These are phyloP conservation scores for Sylvietta virens DNA, from an alignment of 2,113 vertebrate genomes.

Conservation along the genomic window DNA sequence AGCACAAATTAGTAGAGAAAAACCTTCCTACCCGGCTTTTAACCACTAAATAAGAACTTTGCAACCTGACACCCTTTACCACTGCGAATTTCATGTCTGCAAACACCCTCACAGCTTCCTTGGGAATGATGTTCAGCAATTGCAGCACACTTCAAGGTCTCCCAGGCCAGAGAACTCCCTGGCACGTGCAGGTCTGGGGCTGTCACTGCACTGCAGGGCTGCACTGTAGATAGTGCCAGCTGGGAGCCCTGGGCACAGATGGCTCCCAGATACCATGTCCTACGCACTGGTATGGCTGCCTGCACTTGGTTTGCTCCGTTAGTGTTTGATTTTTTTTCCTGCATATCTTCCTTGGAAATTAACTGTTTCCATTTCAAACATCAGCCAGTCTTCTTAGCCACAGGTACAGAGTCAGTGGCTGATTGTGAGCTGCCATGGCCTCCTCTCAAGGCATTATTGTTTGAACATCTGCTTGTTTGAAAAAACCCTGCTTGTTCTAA, in stretches of 20 bases:
- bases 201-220: not conserved
- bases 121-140: not conserved
- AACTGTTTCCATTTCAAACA: not conserved
- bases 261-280: not conserved
- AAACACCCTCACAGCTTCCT: not conserved
- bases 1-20: not conserved
- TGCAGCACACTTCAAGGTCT: not conserved
- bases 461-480: not conserved
- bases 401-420: not conserved
- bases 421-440: not conserved
- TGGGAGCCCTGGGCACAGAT: not conserved
- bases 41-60: not conserved
- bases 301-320: not conserved
- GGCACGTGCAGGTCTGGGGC: accelerated
- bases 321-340: not conserved
- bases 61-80: not conserved
- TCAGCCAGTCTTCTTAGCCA: not conserved
- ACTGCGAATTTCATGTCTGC: not conserved
- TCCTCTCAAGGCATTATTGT: not conserved
- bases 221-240: not conserved
- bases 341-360: not conserved
- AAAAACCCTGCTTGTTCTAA: not conserved
- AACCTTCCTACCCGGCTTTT: not conserved
- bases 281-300: accelerated
- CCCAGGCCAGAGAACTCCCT: not conserved